Percentiles rank a stretch among this genome's conserved stretches.
These are phyloP conservation scores for Campopleginae sp. DNA, from an alignment of 2,888 invertebrate genomes.

Conservation along the genomic window DNA sequence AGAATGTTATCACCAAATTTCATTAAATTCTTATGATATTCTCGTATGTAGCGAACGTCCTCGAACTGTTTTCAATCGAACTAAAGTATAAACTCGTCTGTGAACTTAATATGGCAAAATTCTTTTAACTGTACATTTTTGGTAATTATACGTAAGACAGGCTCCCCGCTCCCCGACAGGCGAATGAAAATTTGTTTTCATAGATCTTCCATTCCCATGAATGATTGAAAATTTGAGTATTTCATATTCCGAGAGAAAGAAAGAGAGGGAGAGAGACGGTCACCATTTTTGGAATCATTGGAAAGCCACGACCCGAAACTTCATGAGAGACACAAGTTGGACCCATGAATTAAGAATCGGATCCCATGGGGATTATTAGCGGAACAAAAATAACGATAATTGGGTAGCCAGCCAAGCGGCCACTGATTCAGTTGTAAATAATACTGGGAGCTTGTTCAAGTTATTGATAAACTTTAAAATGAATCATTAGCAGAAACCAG, in stretches of 20 bases:
- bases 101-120: too few species aligned
- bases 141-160: too few species aligned
- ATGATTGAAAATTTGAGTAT: not conserved
- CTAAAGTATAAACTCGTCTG: too few species aligned
- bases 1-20: too few species aligned
- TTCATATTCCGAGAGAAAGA: too few species aligned
- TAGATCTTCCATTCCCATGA: not conserved
- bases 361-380: not conserved
- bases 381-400: not conserved
- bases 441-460: not conserved
- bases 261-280: not conserved
- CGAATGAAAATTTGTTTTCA: too few species aligned
- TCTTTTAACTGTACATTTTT: too few species aligned
- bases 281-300: not conserved
- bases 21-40: too few species aligned
- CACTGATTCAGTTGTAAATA: not conserved
- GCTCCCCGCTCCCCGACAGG: too few species aligned
- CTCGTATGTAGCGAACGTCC: too few species aligned
- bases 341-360: not conserved
- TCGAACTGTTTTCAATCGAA: too few species aligned
- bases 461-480: conserved; percentile 5
- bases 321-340: not conserved
- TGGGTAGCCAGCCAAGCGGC: not conserved
- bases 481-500: conserved; percentile 1
- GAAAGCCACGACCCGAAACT: not conserved